A percentile compares a stretch with the other conserved stretches of the same genome.
Evolutionary conservation across 2,797 vertebrate species (phyloP).

Genomic region (Dicrostonyx torquatus): DNA sequence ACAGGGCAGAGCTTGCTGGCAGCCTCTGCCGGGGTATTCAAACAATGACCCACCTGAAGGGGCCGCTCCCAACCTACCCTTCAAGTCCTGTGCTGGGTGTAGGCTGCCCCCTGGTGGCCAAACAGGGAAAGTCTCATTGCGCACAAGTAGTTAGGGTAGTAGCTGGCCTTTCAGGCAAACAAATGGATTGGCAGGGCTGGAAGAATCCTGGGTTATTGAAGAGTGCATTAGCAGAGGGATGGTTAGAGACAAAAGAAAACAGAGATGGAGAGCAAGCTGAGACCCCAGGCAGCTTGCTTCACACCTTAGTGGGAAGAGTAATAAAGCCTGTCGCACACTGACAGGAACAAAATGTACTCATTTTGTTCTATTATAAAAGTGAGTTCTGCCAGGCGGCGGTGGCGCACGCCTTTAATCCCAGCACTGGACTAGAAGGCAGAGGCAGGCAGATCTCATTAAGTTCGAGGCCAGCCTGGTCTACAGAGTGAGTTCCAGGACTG

Average conservation of each 20-base stretch:
- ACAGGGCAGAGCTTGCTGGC: background rate
- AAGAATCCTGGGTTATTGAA: background rate
- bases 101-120: constrained; percentile 70
- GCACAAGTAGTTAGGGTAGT: constrained; percentile 60
- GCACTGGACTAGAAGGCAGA: background rate
- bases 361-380: background rate
- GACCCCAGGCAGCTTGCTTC: background rate
- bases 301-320: background rate
- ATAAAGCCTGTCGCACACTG: background rate
- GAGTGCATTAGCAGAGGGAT: background rate
- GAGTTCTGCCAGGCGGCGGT: background rate
- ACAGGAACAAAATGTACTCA: background rate
- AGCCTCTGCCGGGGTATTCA: background rate
- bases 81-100: background rate
- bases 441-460: background rate
- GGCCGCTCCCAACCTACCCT: background rate
- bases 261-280: background rate
- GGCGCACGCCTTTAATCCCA: too few species aligned
- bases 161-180: background rate
- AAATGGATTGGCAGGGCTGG: background rate
- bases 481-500: background rate
- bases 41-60: background rate
- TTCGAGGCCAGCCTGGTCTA: background rate
- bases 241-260: background rate
- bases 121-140: constrained; percentile 76